Evolutionary conservation across 2,888 invertebrate species (phyloP).

Genomic region (Ichneumon xanthorius): DNA sequence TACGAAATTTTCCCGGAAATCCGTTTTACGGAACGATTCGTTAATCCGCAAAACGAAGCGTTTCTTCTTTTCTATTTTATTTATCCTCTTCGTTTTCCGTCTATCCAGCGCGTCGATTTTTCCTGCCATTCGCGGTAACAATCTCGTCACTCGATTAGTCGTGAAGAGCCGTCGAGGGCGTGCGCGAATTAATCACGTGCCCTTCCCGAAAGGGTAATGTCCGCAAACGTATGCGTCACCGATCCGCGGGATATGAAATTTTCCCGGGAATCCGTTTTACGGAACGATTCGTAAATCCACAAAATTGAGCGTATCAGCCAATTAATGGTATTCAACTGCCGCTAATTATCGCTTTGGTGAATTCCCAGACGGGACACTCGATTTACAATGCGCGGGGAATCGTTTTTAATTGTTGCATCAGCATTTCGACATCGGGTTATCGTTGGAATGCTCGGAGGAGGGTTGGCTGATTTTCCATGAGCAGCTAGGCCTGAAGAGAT

Average conservation of each 20-base stretch:
- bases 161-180: neutral
- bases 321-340: constrained; percentile 33
- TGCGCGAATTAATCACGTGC: neutral
- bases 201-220: constrained; percentile 21
- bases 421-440: neutral
- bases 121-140: constrained; percentile 15
- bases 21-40: neutral
- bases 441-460: neutral
- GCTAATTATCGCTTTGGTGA: constrained; percentile 49
- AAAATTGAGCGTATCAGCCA: constrained; percentile 36
- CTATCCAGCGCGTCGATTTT: constrained; percentile 14
- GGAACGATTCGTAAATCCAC: constrained; percentile 18
- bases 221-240: neutral
- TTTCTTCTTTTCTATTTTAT: no score
- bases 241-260: constrained; percentile 8
- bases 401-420: constrained; percentile 32
- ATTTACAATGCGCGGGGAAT: constrained; percentile 27
- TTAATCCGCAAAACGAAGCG: no score
- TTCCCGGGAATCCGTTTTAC: neutral
- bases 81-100: no score
- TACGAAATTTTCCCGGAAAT: constrained; percentile 1
- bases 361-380: constrained; percentile 46
- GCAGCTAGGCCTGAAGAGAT: neutral
- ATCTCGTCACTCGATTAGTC: constrained; percentile 14
- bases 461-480: neutral